Evolutionary conservation across 2,113 vertebrate genomes (phyloP), one percentile per base, ranked within the genome.

Genomic region (Neolamprologus fasciatus): DNA sequence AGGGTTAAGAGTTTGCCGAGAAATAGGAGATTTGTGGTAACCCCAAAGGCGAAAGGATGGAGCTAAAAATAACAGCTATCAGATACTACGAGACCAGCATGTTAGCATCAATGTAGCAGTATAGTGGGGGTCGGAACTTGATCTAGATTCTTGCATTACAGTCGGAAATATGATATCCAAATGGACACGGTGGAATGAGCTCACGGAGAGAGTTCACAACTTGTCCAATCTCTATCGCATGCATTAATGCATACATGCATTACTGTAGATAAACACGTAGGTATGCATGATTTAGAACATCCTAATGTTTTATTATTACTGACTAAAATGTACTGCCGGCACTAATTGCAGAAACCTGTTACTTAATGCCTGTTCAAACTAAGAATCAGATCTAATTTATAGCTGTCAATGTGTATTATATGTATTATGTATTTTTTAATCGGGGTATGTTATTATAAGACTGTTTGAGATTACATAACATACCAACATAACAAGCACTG

Each of bases 11-110:
- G 73, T 50, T 35, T 54, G 63, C 21, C 0, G 28, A 54, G 53
- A 71, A 83, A 84, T 76, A 89, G 58, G 66, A 90, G 82, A 95
- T 91, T 37, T 90, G 93, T 93, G 94, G 96, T 96, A 93, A 96
- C 95, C 95, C 80, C 57, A 90, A 78, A 87, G 80, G 51, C 26
- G 50, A 79, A 14, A n/a, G n/a, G 47, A 79, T 11, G 45, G 61
- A 40, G 79, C 80, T 92, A 95, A 90, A 94, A 93, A 91, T 93
- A 94, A 82, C 83, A 13, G 9, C 85, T 14, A 50, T 33, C 58
- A 45, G 58, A 82, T 31, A 80, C 57, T 66, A 17, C 4, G 71
- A 86, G 83, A 85, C 85, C 84, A 80, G 76, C 90, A 50, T 7
- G 82, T 37, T 54, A 23, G 55, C 84, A 88, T 80, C 76, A 57